phyloP scores from a whole-genome alignment of 2,113 vertebrate genomes.

The Neoarius graeffei region DNA sequence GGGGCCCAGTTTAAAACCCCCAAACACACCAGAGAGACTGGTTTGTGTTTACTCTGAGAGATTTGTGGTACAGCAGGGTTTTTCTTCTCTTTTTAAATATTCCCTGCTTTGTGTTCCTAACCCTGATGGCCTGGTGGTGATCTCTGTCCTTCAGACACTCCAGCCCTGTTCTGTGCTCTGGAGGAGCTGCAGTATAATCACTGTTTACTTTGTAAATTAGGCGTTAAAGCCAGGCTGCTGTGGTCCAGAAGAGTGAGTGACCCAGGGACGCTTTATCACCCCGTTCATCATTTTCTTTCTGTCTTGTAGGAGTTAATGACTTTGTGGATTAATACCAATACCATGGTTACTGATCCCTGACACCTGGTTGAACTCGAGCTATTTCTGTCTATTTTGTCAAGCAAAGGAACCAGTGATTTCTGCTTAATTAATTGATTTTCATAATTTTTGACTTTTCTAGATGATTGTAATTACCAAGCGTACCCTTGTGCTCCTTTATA shows the following conservation, averaged over 20 bases:
- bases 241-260: background rate
- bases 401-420: no score
- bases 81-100: background rate
- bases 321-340: no score
- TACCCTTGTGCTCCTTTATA: background rate
- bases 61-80: fast-evolving
- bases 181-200: background rate
- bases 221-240: background rate
- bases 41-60: background rate
- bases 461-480: background rate
- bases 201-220: background rate
- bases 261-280: background rate
- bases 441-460: background rate
- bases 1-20: background rate
- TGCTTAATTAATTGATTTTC: no score
- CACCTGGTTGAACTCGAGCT: no score
- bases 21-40: background rate
- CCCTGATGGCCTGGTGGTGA: background rate
- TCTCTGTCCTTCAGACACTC: background rate
- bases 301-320: no score
- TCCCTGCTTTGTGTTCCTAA: background rate
- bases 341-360: no score
- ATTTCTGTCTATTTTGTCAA: no score
- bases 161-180: background rate
- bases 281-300: no score